Conservation (phyloP, 2,113 vertebrate species). For the Triplophysa dalaica region DNA sequence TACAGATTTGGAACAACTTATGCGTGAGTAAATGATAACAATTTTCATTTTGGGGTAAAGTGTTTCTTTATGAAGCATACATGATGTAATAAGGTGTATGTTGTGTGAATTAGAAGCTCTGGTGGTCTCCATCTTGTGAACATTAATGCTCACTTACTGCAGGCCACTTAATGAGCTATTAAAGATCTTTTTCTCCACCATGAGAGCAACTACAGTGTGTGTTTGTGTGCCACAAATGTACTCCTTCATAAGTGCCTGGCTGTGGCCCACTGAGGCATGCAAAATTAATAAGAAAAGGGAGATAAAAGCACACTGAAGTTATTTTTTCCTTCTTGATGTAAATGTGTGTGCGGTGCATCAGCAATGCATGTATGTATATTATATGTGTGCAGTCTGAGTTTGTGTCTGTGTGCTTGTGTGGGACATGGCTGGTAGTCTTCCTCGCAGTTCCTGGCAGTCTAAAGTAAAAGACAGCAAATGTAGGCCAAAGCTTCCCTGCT, state of each 20-base stretch:
- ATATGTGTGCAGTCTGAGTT: conserved; percentile 15
- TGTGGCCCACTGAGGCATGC: conserved; percentile 43
- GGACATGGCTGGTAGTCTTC: conserved; percentile 37
- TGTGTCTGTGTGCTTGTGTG: conserved; percentile 24
- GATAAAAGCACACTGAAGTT: conserved; percentile 52
- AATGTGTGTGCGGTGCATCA: neutral
- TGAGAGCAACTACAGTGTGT: conserved; percentile 19
- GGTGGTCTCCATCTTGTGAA: conserved; percentile 20
- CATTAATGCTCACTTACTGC: conserved; percentile 45
- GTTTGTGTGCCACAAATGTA: conserved; percentile 24
- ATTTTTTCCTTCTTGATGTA: conserved; percentile 38
- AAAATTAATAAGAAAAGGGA: conserved; percentile 57
- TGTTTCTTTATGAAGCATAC: too few relatives aligned
- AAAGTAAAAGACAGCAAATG: conserved; percentile 51
- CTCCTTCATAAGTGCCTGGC: conserved; percentile 28
- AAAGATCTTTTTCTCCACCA: conserved; percentile 34
- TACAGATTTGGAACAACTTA: too few relatives aligned
- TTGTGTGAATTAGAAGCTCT: conserved; percentile 13
- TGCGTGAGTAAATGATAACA: too few relatives aligned
- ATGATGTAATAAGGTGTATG: neutral
- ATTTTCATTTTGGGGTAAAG: too few relatives aligned
- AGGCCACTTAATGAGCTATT: conserved; percentile 44
- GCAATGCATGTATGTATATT: conserved; percentile 34
- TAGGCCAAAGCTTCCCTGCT: conserved; percentile 56
- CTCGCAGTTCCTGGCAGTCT: conserved; percentile 46